Conservation (phyloP, 2,888 invertebrate species). For the Automeris io region DNA sequence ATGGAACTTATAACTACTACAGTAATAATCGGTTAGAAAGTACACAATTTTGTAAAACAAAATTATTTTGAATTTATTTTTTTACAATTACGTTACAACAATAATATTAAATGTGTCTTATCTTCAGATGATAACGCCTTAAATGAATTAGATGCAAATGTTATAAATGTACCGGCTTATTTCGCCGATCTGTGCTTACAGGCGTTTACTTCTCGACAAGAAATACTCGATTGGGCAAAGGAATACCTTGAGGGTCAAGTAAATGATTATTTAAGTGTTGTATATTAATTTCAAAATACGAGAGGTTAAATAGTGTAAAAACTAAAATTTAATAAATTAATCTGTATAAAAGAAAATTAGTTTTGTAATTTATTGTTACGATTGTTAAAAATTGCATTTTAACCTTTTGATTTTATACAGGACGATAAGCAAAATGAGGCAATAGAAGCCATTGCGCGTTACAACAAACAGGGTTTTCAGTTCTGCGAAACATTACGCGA, state of each 20-base stretch:
- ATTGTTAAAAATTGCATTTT: not conserved
- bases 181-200: constrained; percentile 62
- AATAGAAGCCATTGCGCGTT: constrained; percentile 44
- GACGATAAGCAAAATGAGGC: constrained; percentile 31
- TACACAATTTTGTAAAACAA: not conserved
- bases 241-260: constrained; percentile 46
- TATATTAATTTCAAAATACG: too few species aligned
- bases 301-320: too few species aligned
- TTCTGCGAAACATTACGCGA: constrained; percentile 52
- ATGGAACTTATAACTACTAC: constrained; percentile 39
- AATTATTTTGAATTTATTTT: not conserved
- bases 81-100: not conserved
- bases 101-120: constrained; percentile 4
- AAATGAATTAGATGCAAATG: constrained; percentile 43
- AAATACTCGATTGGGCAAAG: constrained; percentile 65
- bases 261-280: constrained; percentile 16
- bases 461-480: constrained; percentile 53
- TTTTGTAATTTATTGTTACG: too few species aligned
- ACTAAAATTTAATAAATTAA: too few species aligned
- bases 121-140: constrained; percentile 46
- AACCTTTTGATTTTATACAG: constrained; percentile 10
- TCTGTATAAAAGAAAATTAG: too few species aligned
- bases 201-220: constrained; percentile 58
- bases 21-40: constrained; percentile 37
- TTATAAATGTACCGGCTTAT: constrained; percentile 42